phyloP scores from a whole-genome alignment of 2,113 vertebrate genomes.

The Ictalurus furcatus region DNA sequence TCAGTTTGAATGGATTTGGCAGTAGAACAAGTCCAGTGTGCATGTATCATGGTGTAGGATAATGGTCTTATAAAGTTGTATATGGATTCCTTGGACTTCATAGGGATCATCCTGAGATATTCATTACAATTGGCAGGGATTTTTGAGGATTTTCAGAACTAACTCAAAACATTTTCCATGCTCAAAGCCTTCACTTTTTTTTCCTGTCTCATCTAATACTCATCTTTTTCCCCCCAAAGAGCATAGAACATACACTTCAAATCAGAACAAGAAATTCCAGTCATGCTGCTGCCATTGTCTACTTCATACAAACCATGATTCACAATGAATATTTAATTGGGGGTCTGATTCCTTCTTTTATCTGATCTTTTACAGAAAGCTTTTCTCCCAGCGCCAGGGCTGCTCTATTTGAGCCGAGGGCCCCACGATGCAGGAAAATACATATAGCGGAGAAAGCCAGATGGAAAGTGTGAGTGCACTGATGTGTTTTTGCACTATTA shows the following conservation, averaged over 20 bases:
- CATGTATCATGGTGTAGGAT: not conserved
- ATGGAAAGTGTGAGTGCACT: conserved; percentile 54
- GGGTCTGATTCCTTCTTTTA: conserved; percentile 20
- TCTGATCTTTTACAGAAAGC: conserved; percentile 48
- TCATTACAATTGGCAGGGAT: not conserved
- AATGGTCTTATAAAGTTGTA: not conserved
- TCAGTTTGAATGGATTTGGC: not conserved
- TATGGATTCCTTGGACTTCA: not conserved
- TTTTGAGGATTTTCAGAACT: not conserved
- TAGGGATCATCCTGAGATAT: not conserved
- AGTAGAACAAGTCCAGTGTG: not conserved
- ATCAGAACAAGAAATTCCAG: not conserved
- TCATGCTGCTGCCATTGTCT: not conserved
- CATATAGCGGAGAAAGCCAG: conserved; percentile 41
- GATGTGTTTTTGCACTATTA: not conserved
- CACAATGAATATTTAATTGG: not conserved
- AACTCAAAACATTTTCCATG: not conserved
- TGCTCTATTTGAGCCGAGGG: conserved; percentile 9
- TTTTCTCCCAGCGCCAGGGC: not conserved
- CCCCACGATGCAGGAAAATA: conserved; percentile 53
- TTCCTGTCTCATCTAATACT: not conserved
- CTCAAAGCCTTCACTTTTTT: not conserved
- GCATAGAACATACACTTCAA: not conserved
- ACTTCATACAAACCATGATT: not conserved
- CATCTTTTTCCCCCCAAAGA: no score